These are phyloP conservation scores for Margarornis squamiger DNA, from an alignment of 2,797 vertebrate species.

Conservation along the genomic window DNA sequence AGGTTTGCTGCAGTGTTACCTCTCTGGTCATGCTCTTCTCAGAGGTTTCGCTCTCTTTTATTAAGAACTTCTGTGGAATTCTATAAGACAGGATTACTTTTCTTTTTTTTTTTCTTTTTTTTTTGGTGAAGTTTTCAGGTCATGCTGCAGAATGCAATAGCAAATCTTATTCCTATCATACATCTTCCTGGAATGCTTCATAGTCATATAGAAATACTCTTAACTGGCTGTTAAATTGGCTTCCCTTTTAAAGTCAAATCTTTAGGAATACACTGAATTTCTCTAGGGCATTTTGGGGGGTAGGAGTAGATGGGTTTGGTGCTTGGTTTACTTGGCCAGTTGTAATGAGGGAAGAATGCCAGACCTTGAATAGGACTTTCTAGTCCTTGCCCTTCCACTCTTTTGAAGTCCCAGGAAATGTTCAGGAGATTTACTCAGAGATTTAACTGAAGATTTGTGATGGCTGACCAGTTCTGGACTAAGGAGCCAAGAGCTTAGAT, in stretches of 20 bases:
- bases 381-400: not conserved
- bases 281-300: not conserved
- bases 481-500: not conserved
- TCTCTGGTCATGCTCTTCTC: not conserved
- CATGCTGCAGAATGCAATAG: not conserved
- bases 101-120: no score
- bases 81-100: not conserved
- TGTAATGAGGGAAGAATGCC: not conserved
- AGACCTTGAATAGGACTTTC: not conserved
- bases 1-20: not conserved
- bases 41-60: not conserved
- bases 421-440: not conserved
- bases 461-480: not conserved
- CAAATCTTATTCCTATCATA: not conserved
- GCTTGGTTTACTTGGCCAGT: not conserved
- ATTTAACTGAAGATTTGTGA: slow-evolving; percentile 2
- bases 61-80: not conserved
- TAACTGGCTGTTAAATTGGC: not conserved
- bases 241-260: not conserved
- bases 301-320: not conserved
- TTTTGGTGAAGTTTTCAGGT: not conserved
- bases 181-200: not conserved
- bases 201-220: not conserved
- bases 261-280: not conserved
- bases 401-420: slow-evolving; percentile 30